Percentiles rank a stretch among this genome's conserved stretches.
phyloP scores from a whole-genome alignment of 2,797 vertebrate species.

The Spinus pinus region DNA sequence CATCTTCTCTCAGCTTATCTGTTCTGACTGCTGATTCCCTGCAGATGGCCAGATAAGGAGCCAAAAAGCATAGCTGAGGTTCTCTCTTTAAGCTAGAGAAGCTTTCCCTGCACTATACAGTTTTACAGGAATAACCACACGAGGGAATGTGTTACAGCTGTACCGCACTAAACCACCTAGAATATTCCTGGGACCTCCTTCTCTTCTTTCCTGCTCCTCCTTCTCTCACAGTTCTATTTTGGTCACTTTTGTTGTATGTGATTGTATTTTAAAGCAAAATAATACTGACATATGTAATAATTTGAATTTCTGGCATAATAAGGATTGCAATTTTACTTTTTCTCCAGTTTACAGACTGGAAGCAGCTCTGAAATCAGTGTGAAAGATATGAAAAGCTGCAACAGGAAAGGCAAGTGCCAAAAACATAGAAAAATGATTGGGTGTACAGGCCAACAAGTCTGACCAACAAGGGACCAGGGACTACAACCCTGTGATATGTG shows the following conservation, averaged over 20 bases:
- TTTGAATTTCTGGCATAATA: background rate
- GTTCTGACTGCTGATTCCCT: too few species aligned
- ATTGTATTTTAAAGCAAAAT: background rate
- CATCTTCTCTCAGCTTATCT: too few species aligned
- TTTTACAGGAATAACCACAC: too few species aligned
- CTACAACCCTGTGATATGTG: background rate
- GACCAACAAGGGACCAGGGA: background rate
- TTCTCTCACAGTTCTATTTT: background rate
- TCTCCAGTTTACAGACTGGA: background rate
- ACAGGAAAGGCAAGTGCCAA: background rate
- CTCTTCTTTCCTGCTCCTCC: background rate
- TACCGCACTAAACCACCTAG: background rate
- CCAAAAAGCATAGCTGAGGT: too few species aligned
- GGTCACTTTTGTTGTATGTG: background rate
- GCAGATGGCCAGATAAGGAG: too few species aligned
- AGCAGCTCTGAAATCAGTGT: background rate
- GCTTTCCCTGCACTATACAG: too few species aligned
- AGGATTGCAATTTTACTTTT: background rate
- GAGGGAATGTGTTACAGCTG: background rate
- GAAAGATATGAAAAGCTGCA: background rate
- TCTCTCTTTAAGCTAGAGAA: too few species aligned
- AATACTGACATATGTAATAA: background rate
- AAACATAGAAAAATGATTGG: background rate
- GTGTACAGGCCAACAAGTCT: background rate
- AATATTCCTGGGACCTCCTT: background rate